Conservation (phyloP, 2,888 invertebrate genomes). For the Callyntrura sp. region DNA sequence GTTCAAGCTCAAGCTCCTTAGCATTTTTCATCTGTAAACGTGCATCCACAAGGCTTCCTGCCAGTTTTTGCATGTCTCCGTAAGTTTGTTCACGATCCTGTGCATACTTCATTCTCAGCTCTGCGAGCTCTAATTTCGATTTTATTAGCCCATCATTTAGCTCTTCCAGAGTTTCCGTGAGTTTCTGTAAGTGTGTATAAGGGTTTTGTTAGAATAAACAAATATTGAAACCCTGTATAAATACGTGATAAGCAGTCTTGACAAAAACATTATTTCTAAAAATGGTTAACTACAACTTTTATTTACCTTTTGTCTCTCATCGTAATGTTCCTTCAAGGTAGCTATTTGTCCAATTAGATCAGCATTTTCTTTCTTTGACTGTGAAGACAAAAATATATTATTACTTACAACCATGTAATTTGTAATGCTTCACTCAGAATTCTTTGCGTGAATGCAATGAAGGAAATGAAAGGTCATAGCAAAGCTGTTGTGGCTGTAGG, state of each 20-base stretch:
- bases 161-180: no score
- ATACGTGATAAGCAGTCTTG: no score
- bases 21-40: constrained; percentile 83
- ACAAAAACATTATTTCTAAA: no score
- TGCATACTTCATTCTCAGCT: constrained; percentile 81
- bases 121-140: constrained; percentile 79
- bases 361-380: constrained; percentile 83
- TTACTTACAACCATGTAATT: no score
- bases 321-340: constrained; percentile 82
- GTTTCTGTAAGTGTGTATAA: no score
- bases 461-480: no score
- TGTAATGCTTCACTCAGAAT: no score
- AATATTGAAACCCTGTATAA: no score
- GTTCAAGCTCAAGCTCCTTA: constrained; percentile 81
- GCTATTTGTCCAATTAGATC: constrained; percentile 82
- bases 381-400: no score
- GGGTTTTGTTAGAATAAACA: no score
- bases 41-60: constrained; percentile 81
- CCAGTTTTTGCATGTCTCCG: constrained; percentile 83
- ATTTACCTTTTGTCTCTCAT: constrained; percentile 82
- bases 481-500: no score
- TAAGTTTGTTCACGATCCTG: constrained; percentile 83
- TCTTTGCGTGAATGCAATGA: no score
- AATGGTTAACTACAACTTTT: neutral
- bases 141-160: constrained; percentile 75